A percentile compares a stretch with the other conserved stretches of the same genome.
phyloP scores from a whole-genome alignment of 2,888 invertebrate species.

The Cephus runcator region DNA sequence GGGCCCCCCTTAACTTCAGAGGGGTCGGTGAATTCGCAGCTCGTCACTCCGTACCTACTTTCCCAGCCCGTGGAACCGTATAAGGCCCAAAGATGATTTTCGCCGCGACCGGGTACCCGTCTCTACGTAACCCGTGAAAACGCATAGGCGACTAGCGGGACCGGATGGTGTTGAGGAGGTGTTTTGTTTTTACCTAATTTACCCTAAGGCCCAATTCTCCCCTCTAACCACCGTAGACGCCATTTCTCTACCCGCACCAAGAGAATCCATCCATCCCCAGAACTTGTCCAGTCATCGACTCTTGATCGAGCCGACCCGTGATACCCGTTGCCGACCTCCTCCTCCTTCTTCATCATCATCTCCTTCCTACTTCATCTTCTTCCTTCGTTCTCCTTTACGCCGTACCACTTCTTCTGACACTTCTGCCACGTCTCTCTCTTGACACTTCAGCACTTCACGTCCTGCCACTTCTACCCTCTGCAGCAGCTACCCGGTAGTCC shows the following conservation, averaged over 20 bases:
- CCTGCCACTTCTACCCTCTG: neutral
- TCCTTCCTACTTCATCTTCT: constrained; percentile 5
- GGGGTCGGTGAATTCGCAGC: neutral
- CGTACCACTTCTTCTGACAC: constrained; percentile 26
- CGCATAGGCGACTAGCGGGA: neutral
- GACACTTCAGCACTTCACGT: constrained; percentile 6
- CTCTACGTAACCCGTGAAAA: neutral
- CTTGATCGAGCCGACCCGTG: constrained; percentile 60
- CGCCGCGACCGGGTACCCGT: neutral
- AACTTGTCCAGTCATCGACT: constrained; percentile 59
- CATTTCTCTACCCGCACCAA: constrained; percentile 38
- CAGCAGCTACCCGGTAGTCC: no score
- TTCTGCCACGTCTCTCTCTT: constrained; percentile 20
- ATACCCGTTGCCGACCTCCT: constrained; percentile 20
- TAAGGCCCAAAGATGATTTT: neutral
- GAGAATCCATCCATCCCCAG: constrained; percentile 31
- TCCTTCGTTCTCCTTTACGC: constrained; percentile 1
- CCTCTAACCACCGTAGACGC: constrained; percentile 37
- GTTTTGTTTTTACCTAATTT: constrained; percentile 60
- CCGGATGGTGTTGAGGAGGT: constrained; percentile 25
- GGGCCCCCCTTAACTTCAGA: neutral
- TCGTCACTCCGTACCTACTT: neutral
- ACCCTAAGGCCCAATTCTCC: constrained; percentile 35
- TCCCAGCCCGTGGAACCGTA: neutral
- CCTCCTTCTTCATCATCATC: neutral